Evolutionary conservation across 2,113 vertebrate genomes (phyloP).

Genomic region (Tragelaphus buxtoni): DNA sequence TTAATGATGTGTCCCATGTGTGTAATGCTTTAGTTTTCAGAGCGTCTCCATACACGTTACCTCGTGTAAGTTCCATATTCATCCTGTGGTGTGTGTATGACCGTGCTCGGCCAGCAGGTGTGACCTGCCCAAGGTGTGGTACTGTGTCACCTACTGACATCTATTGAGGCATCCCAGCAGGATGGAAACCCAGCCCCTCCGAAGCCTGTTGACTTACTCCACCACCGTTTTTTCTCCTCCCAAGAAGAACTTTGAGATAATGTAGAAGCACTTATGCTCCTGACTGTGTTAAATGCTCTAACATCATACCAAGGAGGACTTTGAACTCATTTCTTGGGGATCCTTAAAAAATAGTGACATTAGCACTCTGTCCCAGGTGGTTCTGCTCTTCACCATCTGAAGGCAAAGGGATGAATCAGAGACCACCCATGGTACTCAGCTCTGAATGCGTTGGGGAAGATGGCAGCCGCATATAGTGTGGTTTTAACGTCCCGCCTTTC

Average conservation of each 20-base stretch:
- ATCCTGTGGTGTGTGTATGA: not conserved
- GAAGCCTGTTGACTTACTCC: not conserved
- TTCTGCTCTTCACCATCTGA: not conserved
- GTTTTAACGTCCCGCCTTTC: not conserved
- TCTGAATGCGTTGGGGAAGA: not conserved
- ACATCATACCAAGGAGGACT: not conserved
- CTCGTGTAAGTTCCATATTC: not conserved
- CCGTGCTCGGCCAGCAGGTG: accelerated
- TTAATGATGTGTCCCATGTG: not conserved
- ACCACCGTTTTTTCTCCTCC: not conserved
- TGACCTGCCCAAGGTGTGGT: not conserved
- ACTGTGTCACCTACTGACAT: not conserved
- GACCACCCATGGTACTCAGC: accelerated
- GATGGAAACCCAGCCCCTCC: not conserved
- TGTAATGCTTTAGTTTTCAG: not conserved
- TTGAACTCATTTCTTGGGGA: not conserved
- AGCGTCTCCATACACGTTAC: not conserved
- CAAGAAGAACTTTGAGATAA: not conserved
- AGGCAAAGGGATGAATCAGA: not conserved
- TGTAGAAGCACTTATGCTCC: not conserved
- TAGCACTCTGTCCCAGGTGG: not conserved
- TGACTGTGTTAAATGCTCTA: not conserved
- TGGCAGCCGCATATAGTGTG: accelerated
- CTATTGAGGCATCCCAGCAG: not conserved
- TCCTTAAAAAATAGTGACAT: not conserved